These are phyloP conservation scores for Drosophila paranaensis DNA, from an alignment of 2,888 invertebrate species.

Conservation along the genomic window DNA sequence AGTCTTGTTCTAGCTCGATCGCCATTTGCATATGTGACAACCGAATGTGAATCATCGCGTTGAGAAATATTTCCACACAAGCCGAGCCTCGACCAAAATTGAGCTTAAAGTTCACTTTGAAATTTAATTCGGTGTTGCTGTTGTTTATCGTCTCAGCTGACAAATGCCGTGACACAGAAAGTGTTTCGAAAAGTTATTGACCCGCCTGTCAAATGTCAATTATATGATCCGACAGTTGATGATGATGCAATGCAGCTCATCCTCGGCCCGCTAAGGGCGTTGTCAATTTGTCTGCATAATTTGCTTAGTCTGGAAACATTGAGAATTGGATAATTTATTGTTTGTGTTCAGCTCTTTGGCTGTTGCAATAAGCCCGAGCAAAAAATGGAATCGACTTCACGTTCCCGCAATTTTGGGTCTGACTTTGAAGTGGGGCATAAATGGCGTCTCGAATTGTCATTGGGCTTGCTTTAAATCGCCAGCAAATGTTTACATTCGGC, in stretches of 20 bases:
- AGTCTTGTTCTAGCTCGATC: background rate
- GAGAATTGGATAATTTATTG: constrained; percentile 31
- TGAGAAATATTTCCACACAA: constrained; percentile 7
- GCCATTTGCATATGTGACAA: constrained; percentile 27
- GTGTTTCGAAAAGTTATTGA: constrained; percentile 60
- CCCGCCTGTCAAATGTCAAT: constrained; percentile 60
- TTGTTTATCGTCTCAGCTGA: constrained; percentile 21
- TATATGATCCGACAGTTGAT: constrained; percentile 42
- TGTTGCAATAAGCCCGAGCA: constrained; percentile 27
- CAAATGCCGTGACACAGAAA: constrained; percentile 44
- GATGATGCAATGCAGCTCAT: constrained; percentile 56
- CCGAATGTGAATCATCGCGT: constrained; percentile 11
- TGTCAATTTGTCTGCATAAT: constrained; percentile 22
- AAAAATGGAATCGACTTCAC: constrained; percentile 30
- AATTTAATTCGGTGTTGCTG: constrained; percentile 10
- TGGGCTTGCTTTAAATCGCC: constrained; percentile 35
- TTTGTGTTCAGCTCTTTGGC: constrained; percentile 1
- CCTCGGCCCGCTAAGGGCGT: constrained; percentile 21
- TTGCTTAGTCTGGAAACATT: constrained; percentile 8
- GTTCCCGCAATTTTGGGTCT: constrained; percentile 25
- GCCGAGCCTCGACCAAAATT: background rate
- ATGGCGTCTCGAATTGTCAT: constrained; percentile 48
- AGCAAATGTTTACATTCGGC: constrained; percentile 23
- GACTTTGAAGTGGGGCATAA: constrained; percentile 42
- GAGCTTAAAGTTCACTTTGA: constrained; percentile 44